Percentiles rank a stretch among this genome's conserved stretches.
Evolutionary conservation across 2,113 vertebrate genomes (phyloP).

Genomic region (Gavia stellata): DNA sequence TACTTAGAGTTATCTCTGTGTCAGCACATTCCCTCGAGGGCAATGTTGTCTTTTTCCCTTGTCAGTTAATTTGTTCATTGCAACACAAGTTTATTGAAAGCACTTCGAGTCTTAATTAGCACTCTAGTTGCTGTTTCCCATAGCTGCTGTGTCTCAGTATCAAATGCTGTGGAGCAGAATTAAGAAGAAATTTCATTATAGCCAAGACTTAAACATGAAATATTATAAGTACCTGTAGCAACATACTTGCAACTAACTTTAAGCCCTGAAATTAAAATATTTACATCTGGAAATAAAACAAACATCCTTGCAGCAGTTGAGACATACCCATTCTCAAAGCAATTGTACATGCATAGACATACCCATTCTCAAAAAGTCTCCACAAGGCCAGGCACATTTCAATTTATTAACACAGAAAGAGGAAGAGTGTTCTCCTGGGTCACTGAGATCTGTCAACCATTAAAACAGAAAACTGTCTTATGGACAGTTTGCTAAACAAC

Average conservation of each 20-base stretch:
- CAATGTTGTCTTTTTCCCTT: slow-evolving; percentile 1
- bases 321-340: background rate
- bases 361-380: background rate
- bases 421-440: background rate
- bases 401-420: background rate
- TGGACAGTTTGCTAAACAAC: background rate
- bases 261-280: background rate
- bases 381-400: background rate
- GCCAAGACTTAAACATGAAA: background rate
- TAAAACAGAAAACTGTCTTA: background rate
- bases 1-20: slow-evolving; percentile 17
- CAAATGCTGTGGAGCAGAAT: background rate
- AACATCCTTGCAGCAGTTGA: background rate
- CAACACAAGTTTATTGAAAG: slow-evolving; percentile 39
- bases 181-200: background rate
- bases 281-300: background rate
- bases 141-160: background rate
- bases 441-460: background rate
- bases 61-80: slow-evolving; percentile 49
- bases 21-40: slow-evolving; percentile 7
- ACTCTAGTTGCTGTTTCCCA: background rate
- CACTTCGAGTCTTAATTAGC: slow-evolving; percentile 39
- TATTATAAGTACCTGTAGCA: background rate
- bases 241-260: background rate
- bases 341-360: background rate